Evolutionary conservation across 2,888 invertebrate genomes (phyloP), one percentile per base, ranked within the genome.

Genomic region (Apocheima hispidaria): DNA sequence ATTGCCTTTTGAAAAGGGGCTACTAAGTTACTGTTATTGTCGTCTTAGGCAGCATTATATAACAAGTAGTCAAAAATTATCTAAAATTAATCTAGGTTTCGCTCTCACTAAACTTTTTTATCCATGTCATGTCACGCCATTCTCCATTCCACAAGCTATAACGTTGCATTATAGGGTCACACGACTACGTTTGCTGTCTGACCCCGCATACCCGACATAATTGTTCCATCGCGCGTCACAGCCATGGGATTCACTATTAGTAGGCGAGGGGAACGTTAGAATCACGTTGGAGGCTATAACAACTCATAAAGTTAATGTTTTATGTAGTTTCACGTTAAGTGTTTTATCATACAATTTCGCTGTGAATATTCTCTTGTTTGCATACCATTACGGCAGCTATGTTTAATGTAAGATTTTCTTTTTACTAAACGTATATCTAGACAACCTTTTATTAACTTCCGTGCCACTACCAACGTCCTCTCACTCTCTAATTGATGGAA

Each of bases 191-290:
- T 55, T 66, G 71, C 65, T 70, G 70, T 55, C 69, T 74, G 81
- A 78, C 79, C 78, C 75, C 71, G 50, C 60, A 60, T 60, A 55
- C 55, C 49, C 49, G 7, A 71, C 73, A 71, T 78, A 72, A 73
- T 72, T 77, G 59, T 63, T 54, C 66, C 68, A 63, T 66, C 58
- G 43, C 54, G 26, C 46, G 46, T 59, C 59, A 38, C 21, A 54
- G 52, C 62, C 48, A 46, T 44, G 49, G 59, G 56, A 57, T 58
- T 30, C 30, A 48, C 16, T 54, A 41, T 33, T 26, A 35, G 51
- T 51, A 58, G 44, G 36, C 43, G 33, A 58, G 16, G 51, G 21
- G 28, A 43, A 49, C 35, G 35, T n/a, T 49, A 35, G 14, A 49
- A 35, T 16, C 9, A 10, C 10, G 35, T 49, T 49, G 49, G 23